Percentiles rank a stretch among this genome's conserved stretches.
phyloP scores from a whole-genome alignment of 2,888 invertebrate species.

The Malthinus seriepunctatus region DNA sequence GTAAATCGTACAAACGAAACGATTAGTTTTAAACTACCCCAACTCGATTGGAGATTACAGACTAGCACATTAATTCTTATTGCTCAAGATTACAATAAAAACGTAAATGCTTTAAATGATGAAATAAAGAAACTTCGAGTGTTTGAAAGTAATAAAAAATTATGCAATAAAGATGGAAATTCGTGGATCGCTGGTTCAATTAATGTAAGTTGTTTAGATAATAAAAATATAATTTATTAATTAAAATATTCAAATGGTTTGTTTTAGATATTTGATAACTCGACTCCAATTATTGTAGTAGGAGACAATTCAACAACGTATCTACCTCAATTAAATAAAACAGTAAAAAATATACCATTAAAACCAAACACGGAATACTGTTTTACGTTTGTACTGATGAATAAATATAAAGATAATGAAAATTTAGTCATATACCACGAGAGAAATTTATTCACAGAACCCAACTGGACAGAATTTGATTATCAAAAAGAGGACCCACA shows the following conservation, averaged over 20 bases:
- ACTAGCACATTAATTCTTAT: slow-evolving; percentile 42
- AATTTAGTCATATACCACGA: slow-evolving; percentile 47
- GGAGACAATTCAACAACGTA: slow-evolving; percentile 19
- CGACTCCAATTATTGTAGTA: slow-evolving; percentile 14
- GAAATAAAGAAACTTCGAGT: slow-evolving; percentile 35
- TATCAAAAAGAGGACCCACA: neutral
- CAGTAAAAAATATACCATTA: slow-evolving; percentile 33
- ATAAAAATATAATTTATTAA: too few relatives aligned
- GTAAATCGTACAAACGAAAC: slow-evolving; percentile 38
- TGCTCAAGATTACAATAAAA: slow-evolving; percentile 46
- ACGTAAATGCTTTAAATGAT: slow-evolving; percentile 28
- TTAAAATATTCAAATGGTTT: neutral
- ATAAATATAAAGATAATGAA: slow-evolving; percentile 41
- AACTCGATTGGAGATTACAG: slow-evolving; percentile 41
- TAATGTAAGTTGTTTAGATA: slow-evolving; percentile 32
- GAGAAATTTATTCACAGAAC: slow-evolving; percentile 29
- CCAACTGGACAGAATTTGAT: neutral
- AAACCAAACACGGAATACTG: slow-evolving; percentile 46
- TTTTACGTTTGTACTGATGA: slow-evolving; percentile 46
- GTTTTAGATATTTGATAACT: slow-evolving; percentile 9
- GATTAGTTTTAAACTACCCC: slow-evolving; percentile 42
- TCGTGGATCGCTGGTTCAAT: slow-evolving; percentile 46
- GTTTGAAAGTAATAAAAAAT: slow-evolving; percentile 26
- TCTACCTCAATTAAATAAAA: slow-evolving; percentile 16
- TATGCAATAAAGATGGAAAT: slow-evolving; percentile 46